A percentile compares a stretch with the other conserved stretches of the same genome.
These are phyloP conservation scores for Drosophila albomicans DNA, from an alignment of 1,140 invertebrate species.

Conservation along the genomic window DNA sequence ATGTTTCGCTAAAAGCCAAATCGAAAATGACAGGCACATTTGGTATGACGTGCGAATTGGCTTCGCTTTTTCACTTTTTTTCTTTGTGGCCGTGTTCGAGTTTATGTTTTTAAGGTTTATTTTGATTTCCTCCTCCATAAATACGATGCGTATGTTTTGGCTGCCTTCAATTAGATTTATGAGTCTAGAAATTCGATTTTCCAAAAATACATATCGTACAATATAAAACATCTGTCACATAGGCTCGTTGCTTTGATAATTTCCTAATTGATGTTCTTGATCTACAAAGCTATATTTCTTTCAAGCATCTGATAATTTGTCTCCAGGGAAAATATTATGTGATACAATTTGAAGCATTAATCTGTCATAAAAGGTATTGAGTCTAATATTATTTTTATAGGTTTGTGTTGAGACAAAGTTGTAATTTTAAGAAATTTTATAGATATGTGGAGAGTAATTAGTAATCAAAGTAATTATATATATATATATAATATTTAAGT, in stretches of 20 bases:
- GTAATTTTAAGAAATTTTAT: background rate
- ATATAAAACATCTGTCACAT: constrained; percentile 1
- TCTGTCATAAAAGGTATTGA: background rate
- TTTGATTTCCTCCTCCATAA: background rate
- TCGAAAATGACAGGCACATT: constrained; percentile 50
- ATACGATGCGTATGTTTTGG: constrained; percentile 9
- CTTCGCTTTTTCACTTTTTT: constrained; percentile 12
- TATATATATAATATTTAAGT: too few species aligned
- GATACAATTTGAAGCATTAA: background rate
- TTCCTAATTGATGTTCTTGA: constrained; percentile 15
- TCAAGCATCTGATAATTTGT: constrained; percentile 23
- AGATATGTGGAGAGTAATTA: too few species aligned
- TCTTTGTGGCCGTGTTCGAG: background rate
- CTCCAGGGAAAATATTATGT: constrained; percentile 10
- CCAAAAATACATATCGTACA: constrained; percentile 14
- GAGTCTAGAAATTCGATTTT: background rate
- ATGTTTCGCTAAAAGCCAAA: constrained; percentile 18
- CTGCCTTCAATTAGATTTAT: constrained; percentile 27
- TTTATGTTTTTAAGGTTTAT: constrained; percentile 30
- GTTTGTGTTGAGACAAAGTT: background rate
- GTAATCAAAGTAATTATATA: too few species aligned
- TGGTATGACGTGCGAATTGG: constrained; percentile 46
- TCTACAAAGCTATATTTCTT: constrained; percentile 3
- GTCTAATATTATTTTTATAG: background rate
- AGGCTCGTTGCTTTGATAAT: constrained; percentile 7